Conservation (phyloP, 1,140 invertebrate genomes). For the Ganaspis sp. region DNA sequence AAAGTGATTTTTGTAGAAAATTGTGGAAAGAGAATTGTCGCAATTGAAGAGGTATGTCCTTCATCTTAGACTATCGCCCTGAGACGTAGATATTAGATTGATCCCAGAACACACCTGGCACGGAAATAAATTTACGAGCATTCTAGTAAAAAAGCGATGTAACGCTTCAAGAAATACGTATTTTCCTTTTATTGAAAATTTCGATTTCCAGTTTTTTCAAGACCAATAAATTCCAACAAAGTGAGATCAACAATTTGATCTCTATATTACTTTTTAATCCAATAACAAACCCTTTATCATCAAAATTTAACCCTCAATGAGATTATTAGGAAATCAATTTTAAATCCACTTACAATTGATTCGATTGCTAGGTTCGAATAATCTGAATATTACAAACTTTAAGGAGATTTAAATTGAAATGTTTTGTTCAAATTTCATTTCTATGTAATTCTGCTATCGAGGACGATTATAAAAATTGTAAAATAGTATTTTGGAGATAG, state of each 20-base stretch:
- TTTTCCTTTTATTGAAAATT: conserved; percentile 15
- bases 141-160: conserved; percentile 27
- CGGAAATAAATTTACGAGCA: conserved; percentile 54
- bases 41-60: conserved; percentile 30
- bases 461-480: too few species aligned
- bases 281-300: neutral
- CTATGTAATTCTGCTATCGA: too few species aligned
- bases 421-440: too few species aligned
- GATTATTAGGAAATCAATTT: neutral
- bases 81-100: conserved; percentile 61
- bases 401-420: too few species aligned
- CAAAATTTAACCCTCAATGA: neutral
- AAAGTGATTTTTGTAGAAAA: conserved; percentile 11
- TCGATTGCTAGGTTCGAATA: too few species aligned
- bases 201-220: neutral
- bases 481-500: too few species aligned
- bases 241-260: neutral
- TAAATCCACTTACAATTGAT: neutral
- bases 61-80: conserved; percentile 50
- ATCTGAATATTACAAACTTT: too few species aligned
- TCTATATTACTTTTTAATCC: neutral
- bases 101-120: conserved; percentile 68
- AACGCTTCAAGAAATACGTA: conserved; percentile 4
- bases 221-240: neutral
- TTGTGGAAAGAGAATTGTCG: conserved; percentile 24